Evolutionary conservation across 1,140 invertebrate genomes (phyloP).

Genomic region (Drosophila arawakana): DNA sequence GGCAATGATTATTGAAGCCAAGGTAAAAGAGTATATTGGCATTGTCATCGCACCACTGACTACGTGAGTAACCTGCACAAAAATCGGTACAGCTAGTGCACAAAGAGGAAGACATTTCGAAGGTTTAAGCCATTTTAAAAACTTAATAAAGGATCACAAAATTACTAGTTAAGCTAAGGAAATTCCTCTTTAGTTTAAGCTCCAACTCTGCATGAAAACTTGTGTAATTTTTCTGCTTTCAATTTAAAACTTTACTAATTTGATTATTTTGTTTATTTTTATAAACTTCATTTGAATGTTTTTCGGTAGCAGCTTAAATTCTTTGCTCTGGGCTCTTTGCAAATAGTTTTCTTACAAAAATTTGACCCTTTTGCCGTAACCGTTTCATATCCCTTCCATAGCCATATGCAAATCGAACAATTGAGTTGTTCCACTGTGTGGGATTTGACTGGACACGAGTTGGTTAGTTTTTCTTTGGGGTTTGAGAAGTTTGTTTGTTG

Average conservation of each 20-base stretch:
- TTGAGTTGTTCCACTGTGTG: constrained; percentile 8
- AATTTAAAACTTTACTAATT: too few relatives aligned
- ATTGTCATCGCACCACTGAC: constrained; percentile 20
- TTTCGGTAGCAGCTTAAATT: too few relatives aligned
- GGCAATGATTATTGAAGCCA: constrained; percentile 79
- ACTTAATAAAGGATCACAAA: not conserved
- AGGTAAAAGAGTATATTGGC: constrained; percentile 37
- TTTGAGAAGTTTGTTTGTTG: constrained; percentile 9
- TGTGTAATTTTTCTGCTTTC: too few relatives aligned
- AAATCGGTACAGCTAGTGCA: constrained; percentile 14
- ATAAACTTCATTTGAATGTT: too few relatives aligned
- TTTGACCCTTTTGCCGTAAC: constrained; percentile 8
- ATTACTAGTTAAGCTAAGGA: not conserved
- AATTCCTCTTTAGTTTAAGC: too few relatives aligned
- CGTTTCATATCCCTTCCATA: not conserved
- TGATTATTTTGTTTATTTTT: too few relatives aligned
- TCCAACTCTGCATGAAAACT: too few relatives aligned
- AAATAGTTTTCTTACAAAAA: constrained; percentile 3
- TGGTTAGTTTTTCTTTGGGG: not conserved
- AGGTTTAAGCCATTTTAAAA: not conserved
- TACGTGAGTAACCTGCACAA: constrained; percentile 66
- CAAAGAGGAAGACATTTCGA: constrained; percentile 14
- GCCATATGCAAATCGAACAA: not conserved
- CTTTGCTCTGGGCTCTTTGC: not conserved
- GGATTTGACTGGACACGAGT: constrained; percentile 8